Evolutionary conservation across 53 echinoderm and acorn worm genomes (phyloP).

Genomic region (Patiria pectinifera): DNA sequence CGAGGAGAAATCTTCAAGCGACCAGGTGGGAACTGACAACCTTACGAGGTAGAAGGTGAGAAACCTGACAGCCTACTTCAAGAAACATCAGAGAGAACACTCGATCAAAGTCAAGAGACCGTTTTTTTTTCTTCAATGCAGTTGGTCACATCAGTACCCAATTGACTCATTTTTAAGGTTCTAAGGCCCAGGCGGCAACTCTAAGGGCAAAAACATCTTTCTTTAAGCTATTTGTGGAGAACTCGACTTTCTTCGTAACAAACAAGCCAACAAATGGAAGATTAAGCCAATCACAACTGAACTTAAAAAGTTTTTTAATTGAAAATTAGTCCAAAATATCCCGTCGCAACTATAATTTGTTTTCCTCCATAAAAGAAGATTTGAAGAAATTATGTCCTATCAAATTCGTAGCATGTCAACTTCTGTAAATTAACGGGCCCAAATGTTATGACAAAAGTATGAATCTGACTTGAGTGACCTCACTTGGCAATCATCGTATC

Average conservation of each 20-base stretch:
- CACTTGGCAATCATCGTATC: background rate
- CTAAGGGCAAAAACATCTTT: too few species aligned
- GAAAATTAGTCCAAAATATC: too few species aligned
- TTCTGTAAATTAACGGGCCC: too few species aligned
- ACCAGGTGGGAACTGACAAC: background rate
- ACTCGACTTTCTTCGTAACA: too few species aligned
- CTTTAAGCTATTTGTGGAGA: too few species aligned
- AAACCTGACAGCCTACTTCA: background rate
- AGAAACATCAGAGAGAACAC: background rate
- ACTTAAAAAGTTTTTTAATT: too few species aligned
- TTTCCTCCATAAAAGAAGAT: too few species aligned
- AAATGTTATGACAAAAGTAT: background rate
- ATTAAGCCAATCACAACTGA: background rate
- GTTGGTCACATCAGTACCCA: background rate
- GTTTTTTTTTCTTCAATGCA: background rate
- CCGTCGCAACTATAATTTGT: too few species aligned
- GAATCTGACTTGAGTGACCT: slow-evolving; percentile 11
- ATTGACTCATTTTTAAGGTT: background rate
- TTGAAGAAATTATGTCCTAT: too few species aligned
- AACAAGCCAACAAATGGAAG: background rate
- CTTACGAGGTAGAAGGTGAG: background rate
- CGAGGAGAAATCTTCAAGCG: background rate
- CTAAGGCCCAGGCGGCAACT: background rate
- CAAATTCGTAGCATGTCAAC: too few species aligned
- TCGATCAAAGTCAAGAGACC: background rate